Evolutionary conservation across 2,888 invertebrate genomes (phyloP).

Genomic region (Trichopria drosophilae): DNA sequence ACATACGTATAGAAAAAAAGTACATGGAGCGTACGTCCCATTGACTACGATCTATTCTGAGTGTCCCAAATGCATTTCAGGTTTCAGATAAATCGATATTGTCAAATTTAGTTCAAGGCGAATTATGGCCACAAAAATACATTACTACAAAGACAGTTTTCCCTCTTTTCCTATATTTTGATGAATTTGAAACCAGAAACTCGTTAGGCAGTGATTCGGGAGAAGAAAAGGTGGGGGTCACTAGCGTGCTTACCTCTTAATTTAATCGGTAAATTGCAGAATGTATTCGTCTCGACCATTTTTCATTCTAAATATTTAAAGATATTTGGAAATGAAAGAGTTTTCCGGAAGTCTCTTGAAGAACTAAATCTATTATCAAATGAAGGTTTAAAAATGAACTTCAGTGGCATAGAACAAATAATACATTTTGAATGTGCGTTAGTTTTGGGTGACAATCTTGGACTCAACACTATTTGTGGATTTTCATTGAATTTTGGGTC

Average conservation of each 20-base stretch:
- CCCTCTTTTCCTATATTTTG: constrained; percentile 20
- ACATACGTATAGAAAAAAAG: constrained; percentile 13
- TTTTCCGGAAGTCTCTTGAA: constrained; percentile 20
- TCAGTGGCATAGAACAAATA: constrained; percentile 6
- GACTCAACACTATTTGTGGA: constrained; percentile 20
- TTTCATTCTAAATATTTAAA: constrained; percentile 22
- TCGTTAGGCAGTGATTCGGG: constrained; percentile 21
- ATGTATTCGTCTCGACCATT: constrained; percentile 19
- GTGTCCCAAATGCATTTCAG: not conserved
- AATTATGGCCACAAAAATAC: constrained; percentile 21
- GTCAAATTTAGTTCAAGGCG: constrained; percentile 8
- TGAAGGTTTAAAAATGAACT: constrained; percentile 14
- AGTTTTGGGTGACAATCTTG: constrained; percentile 16
- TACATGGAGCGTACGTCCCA: constrained; percentile 27
- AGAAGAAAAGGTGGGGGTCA: constrained; percentile 13
- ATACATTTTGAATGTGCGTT: constrained; percentile 23
- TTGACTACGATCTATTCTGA: not conserved
- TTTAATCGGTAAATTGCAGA: constrained; percentile 10
- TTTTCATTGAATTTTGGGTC: constrained; percentile 13
- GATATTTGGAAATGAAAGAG: constrained; percentile 20
- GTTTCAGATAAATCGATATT: too few species aligned
- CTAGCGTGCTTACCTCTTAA: constrained; percentile 10
- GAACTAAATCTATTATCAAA: constrained; percentile 20
- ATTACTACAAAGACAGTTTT: constrained; percentile 14
- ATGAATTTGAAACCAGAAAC: constrained; percentile 21